Percentiles rank a stretch among this genome's conserved stretches.
These are phyloP conservation scores for Archaeoteleia sp. DNA, from an alignment of 2,888 invertebrate species.

Conservation along the genomic window DNA sequence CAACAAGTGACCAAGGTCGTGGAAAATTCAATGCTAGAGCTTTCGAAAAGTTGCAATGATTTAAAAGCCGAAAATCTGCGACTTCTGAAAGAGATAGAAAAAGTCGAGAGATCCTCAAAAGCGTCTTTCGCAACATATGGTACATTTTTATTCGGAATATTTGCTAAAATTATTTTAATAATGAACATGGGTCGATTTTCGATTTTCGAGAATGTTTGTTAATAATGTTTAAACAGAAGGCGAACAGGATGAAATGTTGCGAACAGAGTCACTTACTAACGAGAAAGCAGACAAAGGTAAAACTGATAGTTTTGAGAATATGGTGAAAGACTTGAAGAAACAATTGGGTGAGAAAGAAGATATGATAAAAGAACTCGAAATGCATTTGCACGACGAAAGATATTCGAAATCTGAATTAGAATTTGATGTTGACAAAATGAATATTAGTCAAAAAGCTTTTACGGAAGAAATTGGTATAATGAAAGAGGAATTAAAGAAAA, in stretches of 20 bases:
- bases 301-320: slow-evolving; percentile 43
- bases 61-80: too few relatives aligned
- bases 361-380: slow-evolving; percentile 50
- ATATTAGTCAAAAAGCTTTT: slow-evolving; percentile 52
- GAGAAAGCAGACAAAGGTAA: too few relatives aligned
- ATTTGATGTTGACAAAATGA: slow-evolving; percentile 56
- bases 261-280: too few relatives aligned
- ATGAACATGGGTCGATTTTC: too few relatives aligned
- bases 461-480: slow-evolving; percentile 54
- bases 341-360: slow-evolving; percentile 59
- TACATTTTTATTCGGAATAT: too few relatives aligned
- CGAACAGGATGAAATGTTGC: background rate
- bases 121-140: too few relatives aligned
- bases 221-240: too few relatives aligned
- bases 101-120: too few relatives aligned
- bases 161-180: too few relatives aligned
- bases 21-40: background rate
- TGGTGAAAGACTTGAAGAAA: slow-evolving; percentile 36
- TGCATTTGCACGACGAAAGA: slow-evolving; percentile 35
- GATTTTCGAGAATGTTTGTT: too few relatives aligned
- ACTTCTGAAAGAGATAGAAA: too few relatives aligned
- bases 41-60: too few relatives aligned
- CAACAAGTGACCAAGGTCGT: slow-evolving; percentile 45
- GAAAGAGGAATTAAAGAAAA: slow-evolving; percentile 57
- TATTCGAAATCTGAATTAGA: slow-evolving; percentile 37